phyloP scores from a whole-genome alignment of 2,113 vertebrate species.

The Taurulus bubalis region DNA sequence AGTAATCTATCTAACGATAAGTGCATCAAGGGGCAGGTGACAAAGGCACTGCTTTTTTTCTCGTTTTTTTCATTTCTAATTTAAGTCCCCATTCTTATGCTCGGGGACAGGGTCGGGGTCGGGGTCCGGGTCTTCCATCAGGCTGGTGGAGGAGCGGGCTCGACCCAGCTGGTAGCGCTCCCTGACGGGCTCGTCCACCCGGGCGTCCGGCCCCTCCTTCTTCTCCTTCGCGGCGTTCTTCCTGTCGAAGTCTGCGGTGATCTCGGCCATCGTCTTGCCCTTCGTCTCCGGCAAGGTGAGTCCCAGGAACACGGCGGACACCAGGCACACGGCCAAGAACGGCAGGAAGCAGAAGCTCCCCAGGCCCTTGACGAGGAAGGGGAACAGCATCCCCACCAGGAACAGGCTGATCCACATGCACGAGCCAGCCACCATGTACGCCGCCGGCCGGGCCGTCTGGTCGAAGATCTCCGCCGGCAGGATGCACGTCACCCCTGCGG shows the following conservation, averaged over 20 bases:
- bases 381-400: constrained; percentile 87
- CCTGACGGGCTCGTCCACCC: background rate
- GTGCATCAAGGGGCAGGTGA: background rate
- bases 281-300: constrained; percentile 92
- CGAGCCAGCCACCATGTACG: constrained; percentile 89
- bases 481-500: constrained; percentile 91
- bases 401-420: constrained; percentile 90
- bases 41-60: background rate
- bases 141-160: constrained; percentile 9
- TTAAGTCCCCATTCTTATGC: background rate
- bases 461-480: constrained; percentile 91
- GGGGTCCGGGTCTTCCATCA: background rate
- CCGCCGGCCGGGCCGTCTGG: constrained; percentile 87
- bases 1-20: background rate
- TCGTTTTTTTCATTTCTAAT: background rate
- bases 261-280: constrained; percentile 89
- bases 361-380: constrained; percentile 86
- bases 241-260: constrained; percentile 84
- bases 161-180: constrained; percentile 37
- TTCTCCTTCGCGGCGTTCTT: constrained; percentile 54
- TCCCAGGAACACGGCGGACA: constrained; percentile 81
- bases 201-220: background rate
- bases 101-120: background rate
- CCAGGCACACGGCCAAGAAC: constrained; percentile 86
- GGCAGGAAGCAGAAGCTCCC: constrained; percentile 88